phyloP scores from a whole-genome alignment of 1,140 invertebrate genomes.

The Heterodera carotae region DNA sequence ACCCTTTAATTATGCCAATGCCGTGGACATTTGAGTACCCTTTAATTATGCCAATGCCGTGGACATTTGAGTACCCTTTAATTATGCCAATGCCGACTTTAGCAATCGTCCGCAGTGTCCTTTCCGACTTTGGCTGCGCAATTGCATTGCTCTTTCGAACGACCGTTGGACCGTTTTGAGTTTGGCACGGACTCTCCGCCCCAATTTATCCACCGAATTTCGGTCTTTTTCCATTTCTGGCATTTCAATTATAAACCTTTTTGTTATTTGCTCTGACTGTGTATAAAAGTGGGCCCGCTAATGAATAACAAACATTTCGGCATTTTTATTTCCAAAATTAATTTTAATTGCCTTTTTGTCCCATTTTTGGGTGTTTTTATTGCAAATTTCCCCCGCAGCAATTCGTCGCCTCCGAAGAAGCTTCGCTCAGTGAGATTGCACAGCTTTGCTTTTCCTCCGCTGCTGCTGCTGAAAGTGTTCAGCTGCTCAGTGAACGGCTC shows the following conservation, averaged over 20 bases:
- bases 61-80: too few species aligned
- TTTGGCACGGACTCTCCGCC: not conserved
- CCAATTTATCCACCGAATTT: slow-evolving; percentile 25
- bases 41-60: too few species aligned
- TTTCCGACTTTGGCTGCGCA: slow-evolving; percentile 3
- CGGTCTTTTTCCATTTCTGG: not conserved
- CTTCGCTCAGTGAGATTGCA: not conserved
- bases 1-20: too few species aligned
- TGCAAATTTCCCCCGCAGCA: not conserved
- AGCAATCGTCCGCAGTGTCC: too few species aligned
- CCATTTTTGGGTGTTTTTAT: too few species aligned
- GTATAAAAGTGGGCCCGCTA: too few species aligned
- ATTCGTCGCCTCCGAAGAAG: not conserved
- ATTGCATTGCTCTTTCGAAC: not conserved
- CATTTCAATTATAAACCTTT: too few species aligned
- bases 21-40: too few species aligned
- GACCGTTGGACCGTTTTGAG: not conserved
- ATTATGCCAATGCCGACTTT: too few species aligned
- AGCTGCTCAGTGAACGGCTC: not conserved
- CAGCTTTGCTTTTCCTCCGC: not conserved
- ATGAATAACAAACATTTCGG: too few species aligned
- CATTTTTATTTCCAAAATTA: too few species aligned
- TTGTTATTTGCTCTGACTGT: too few species aligned
- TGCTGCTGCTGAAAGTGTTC: not conserved
- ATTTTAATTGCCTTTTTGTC: not conserved